phyloP scores from a whole-genome alignment of 2,797 vertebrate genomes.

The Loriculus beryllinus region DNA sequence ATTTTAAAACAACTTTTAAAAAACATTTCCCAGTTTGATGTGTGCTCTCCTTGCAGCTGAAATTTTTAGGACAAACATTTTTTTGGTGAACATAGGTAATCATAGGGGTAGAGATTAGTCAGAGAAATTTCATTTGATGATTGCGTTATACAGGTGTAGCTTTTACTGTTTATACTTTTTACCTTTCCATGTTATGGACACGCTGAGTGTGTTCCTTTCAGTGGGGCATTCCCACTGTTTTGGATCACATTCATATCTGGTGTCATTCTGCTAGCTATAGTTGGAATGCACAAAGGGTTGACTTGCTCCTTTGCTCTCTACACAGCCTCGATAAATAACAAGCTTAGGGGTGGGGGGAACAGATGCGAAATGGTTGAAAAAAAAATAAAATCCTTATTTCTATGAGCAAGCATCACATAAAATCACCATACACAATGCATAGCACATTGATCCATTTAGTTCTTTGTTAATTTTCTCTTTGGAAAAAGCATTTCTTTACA shows the following conservation, averaged over 20 bases:
- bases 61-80: neutral
- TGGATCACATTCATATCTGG: neutral
- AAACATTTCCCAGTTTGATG: neutral
- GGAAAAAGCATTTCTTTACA: constrained; percentile 76
- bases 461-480: constrained; percentile 77
- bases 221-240: constrained; percentile 46
- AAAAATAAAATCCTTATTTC: constrained; percentile 62
- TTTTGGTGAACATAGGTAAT: neutral
- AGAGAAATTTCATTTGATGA: neutral
- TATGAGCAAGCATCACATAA: constrained; percentile 75
- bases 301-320: constrained; percentile 53
- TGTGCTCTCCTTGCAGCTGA: neutral
- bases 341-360: constrained; percentile 45
- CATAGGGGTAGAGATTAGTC: neutral
- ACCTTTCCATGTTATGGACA: constrained; percentile 26
- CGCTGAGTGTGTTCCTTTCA: constrained; percentile 55
- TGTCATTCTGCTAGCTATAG: constrained; percentile 18
- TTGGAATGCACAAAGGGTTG: neutral
- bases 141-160: neutral
- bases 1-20: neutral
- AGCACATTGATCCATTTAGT: constrained; percentile 77
- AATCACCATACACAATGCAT: constrained; percentile 74
- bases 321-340: neutral
- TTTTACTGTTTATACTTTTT: neutral
- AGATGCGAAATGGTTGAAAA: constrained; percentile 65